These are phyloP conservation scores for Drosophila nr. medialis DNA, from an alignment of 2,888 invertebrate species.

Conservation along the genomic window DNA sequence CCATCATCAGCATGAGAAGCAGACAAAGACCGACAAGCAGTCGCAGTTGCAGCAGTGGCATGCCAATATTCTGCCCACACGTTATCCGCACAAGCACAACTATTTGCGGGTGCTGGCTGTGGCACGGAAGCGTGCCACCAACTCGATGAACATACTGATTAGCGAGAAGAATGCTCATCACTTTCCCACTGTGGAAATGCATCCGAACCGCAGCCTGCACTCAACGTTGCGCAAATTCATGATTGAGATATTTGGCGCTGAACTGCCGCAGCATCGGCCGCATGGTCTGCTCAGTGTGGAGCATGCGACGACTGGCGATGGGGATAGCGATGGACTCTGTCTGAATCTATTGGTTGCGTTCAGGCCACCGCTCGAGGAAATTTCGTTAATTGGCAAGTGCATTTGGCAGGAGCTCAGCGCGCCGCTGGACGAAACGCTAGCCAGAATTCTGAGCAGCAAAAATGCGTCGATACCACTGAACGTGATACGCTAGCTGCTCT, in stretches of 20 bases:
- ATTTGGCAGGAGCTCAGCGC: constrained; percentile 94
- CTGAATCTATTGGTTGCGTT: constrained; percentile 93
- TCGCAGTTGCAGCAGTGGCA: constrained; percentile 87
- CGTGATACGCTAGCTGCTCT: constrained; percentile 88
- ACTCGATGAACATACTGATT: constrained; percentile 92
- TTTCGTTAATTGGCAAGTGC: constrained; percentile 94
- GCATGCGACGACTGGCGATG: constrained; percentile 86
- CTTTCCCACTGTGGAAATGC: constrained; percentile 94
- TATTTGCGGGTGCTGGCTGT: constrained; percentile 92
- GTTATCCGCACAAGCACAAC: constrained; percentile 89
- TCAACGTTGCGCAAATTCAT: constrained; percentile 94
- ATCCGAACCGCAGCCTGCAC: constrained; percentile 92
- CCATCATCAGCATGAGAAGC: constrained; percentile 82
- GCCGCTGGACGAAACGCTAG: constrained; percentile 88
- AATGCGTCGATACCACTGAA: constrained; percentile 92
- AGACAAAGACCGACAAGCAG: constrained; percentile 37
- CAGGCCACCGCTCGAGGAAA: constrained; percentile 93
- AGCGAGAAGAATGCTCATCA: constrained; percentile 94
- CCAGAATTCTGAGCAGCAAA: constrained; percentile 89
- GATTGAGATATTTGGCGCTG: constrained; percentile 95
- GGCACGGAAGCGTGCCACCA: constrained; percentile 92
- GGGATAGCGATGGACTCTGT: constrained; percentile 90
- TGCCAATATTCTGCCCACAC: constrained; percentile 89
- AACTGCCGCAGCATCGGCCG: constrained; percentile 93
- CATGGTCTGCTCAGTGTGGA: constrained; percentile 91